A percentile compares a stretch with the other conserved stretches of the same genome.
Evolutionary conservation across 1,140 invertebrate species (phyloP).

Genomic region (Calosoma granatense): DNA sequence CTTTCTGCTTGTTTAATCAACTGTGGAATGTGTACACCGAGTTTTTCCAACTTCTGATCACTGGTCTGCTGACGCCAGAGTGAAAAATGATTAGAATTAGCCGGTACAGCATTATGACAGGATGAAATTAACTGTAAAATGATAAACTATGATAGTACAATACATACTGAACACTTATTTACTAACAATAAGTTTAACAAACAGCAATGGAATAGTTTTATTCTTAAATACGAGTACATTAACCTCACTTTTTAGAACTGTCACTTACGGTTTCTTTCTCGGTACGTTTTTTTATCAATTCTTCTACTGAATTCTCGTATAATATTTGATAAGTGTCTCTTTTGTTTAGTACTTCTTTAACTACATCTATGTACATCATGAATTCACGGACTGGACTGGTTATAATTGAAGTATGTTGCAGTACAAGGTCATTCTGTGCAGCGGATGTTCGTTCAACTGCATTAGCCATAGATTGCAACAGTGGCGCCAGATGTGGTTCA

Average conservation of each 20-base stretch:
- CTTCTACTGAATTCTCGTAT: slow-evolving; percentile 56
- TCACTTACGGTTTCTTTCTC: slow-evolving; percentile 53
- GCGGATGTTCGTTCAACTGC: slow-evolving; percentile 39
- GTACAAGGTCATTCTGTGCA: slow-evolving; percentile 43
- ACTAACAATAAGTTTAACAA: too few species aligned
- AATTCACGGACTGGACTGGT: slow-evolving; percentile 55
- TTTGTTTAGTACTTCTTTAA: slow-evolving; percentile 54
- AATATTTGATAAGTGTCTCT: slow-evolving; percentile 59
- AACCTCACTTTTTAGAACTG: too few species aligned
- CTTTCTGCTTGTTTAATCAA: slow-evolving; percentile 44
- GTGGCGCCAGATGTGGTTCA: slow-evolving; percentile 41
- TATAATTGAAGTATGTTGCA: slow-evolving; percentile 31
- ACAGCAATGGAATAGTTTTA: too few species aligned
- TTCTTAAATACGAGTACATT: neutral
- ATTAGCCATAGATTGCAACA: slow-evolving; percentile 38
- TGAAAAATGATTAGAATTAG: slow-evolving; percentile 31
- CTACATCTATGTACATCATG: slow-evolving; percentile 54
- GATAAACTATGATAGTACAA: neutral
- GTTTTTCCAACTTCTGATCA: slow-evolving; percentile 47
- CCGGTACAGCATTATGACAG: slow-evolving; percentile 16
- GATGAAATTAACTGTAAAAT: slow-evolving; percentile 16
- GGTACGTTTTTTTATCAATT: slow-evolving; percentile 48
- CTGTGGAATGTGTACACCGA: slow-evolving; percentile 40
- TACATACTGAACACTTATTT: too few species aligned
- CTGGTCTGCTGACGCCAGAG: slow-evolving; percentile 45